Evolutionary conservation across 1,140 invertebrate genomes (phyloP), one percentile per base, ranked within the genome.

Genomic region (Drosophila gunungcola): DNA sequence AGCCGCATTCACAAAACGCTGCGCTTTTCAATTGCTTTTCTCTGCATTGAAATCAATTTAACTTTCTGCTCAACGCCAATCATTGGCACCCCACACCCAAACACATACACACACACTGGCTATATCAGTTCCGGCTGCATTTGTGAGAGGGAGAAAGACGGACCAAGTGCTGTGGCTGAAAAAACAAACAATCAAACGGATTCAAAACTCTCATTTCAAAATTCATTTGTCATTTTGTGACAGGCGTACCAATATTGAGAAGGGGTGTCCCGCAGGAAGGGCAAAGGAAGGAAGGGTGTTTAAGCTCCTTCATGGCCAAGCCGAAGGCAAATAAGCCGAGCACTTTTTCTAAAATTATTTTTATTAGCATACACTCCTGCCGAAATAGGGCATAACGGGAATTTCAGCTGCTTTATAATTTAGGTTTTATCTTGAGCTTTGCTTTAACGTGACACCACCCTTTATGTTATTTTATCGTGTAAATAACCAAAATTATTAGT

Each of bases 161-260:
- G n/a, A 73, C 32, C 62, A 38, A 63, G 62, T 38, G 34, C 62
- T 63, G 34, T 39, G 58, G 42, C 62, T 41, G 39, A 45, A 81
- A 83, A 80, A 68, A 56, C 62, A 70, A 86, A 86, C 78, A 88
- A 86, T 78, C 82, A 79, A 78, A 69, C 74, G 81, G 68, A 81
- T 81, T 68, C 78, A 68, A 86, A 63, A 70, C 78, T 83, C 78
- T 88, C 88, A 86, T 76, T 86, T 86, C 83, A 88, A 88, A 88
- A 86, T 88, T 88, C 78, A 86, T 86, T 86, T 86, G 83, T 88
- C 75, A 86, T 86, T 86, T 82, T 86, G 65, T 79, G 83, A 86
- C 78, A 88, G 83, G 51, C 69, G 77, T 78, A 79, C 67, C 58
- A 88, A 73, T 69, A 73, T 81, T 76, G 72, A 68, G 72, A 68